phyloP scores from a whole-genome alignment of 2,113 vertebrate species.

The Python bivittatus region DNA sequence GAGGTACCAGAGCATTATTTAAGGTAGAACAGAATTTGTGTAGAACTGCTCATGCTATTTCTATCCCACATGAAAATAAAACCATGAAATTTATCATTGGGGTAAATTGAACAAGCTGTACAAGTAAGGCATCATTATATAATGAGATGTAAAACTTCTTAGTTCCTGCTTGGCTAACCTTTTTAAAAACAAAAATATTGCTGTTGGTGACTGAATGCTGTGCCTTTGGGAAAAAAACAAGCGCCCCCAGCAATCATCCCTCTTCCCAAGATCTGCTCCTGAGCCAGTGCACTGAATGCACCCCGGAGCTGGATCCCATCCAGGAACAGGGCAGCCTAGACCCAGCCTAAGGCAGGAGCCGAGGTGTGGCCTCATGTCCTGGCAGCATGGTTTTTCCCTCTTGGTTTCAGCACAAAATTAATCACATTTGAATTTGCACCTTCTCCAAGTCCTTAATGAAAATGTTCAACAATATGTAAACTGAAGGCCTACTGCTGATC shows the following conservation, averaged over 20 bases:
- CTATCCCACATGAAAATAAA: constrained; percentile 50
- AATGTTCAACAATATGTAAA: constrained; percentile 6
- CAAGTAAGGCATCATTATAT: constrained; percentile 42
- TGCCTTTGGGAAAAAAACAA: background rate
- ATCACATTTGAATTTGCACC: background rate
- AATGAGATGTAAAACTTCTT: constrained; percentile 27
- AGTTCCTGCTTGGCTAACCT: background rate
- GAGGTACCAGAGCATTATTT: constrained; percentile 47
- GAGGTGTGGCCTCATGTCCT: no score
- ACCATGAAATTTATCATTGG: constrained; percentile 46
- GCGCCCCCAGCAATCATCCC: background rate
- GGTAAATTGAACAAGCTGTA: constrained; percentile 51
- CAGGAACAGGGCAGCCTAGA: no score
- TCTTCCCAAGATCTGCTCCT: no score
- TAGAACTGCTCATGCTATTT: constrained; percentile 50
- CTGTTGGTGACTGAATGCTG: background rate
- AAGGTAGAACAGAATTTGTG: constrained; percentile 37
- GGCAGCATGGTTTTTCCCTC: background rate
- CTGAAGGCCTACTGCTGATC: background rate
- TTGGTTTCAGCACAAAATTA: background rate
- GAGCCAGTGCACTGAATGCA: no score
- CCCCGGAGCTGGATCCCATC: no score
- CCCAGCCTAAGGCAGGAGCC: no score
- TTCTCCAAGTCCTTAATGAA: constrained; percentile 17
- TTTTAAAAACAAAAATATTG: background rate